Conservation (phyloP, 2,113 vertebrate genomes). For the Elgaria multicarinata region DNA sequence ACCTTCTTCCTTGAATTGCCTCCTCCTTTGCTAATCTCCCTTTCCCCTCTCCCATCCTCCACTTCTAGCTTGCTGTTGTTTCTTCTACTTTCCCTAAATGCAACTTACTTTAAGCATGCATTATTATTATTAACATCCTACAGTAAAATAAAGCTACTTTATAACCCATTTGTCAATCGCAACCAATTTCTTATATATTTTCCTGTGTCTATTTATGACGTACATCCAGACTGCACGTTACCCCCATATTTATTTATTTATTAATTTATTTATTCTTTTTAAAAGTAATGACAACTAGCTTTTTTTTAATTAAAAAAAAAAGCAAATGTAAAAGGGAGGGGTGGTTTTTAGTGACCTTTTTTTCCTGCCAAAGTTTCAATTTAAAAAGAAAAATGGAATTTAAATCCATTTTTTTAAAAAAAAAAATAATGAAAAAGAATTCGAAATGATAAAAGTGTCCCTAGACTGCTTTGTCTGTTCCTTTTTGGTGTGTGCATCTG, state of each 20-base stretch:
- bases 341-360: conserved; percentile 62
- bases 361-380: conserved; percentile 45
- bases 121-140: conserved; percentile 83
- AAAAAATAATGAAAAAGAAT: conserved; percentile 9
- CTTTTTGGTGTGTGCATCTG: conserved; percentile 91
- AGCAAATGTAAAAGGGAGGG: conserved; percentile 66
- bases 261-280: too few species aligned
- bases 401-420: conserved; percentile 33
- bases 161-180: conserved; percentile 84
- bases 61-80: conserved; percentile 86
- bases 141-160: conserved; percentile 78
- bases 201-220: conserved; percentile 83
- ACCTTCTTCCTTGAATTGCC: conserved; percentile 26
- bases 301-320: conserved; percentile 74
- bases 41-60: background rate
- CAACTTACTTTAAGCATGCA: conserved; percentile 99
- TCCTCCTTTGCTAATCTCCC: conserved; percentile 56
- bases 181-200: conserved; percentile 86
- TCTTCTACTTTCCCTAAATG: conserved; percentile 99
- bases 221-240: conserved; percentile 95
- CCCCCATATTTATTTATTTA: conserved; percentile 74
- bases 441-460: conserved; percentile 70
- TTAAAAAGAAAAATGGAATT: conserved; percentile 47
- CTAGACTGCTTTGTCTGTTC: conserved; percentile 83
- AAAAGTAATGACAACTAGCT: conserved; percentile 61